Evolutionary conservation across 2,888 invertebrate species (phyloP).

Genomic region (Lycaena phlaeas): DNA sequence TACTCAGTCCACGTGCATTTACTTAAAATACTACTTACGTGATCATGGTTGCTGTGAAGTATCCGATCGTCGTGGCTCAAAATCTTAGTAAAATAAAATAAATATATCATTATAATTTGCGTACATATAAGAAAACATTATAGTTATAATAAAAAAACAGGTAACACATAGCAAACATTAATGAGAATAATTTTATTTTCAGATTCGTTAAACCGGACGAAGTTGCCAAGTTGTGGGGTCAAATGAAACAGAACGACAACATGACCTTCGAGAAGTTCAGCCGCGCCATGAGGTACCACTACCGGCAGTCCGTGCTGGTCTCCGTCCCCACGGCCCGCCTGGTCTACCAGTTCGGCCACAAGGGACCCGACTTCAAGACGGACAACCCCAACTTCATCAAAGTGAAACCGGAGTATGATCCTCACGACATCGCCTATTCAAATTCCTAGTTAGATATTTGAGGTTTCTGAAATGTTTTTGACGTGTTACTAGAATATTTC

Average conservation of each 20-base stretch:
- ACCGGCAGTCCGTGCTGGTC: conserved; percentile 81
- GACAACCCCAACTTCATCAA: conserved; percentile 71
- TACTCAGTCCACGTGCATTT: no score
- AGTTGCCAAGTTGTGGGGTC: conserved; percentile 90
- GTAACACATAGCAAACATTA: no score
- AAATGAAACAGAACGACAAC: conserved; percentile 85
- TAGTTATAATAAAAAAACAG: no score
- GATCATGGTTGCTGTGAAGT: no score
- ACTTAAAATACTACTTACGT: no score
- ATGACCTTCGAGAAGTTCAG: conserved; percentile 96
- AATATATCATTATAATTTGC: no score
- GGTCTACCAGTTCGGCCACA: conserved; percentile 87
- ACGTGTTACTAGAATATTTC: conserved; percentile 24
- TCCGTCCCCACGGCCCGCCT: conserved; percentile 83
- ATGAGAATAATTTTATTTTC: conserved; percentile 24
- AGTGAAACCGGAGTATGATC: conserved; percentile 52
- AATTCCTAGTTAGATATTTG: conserved; percentile 38
- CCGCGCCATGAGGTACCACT: conserved; percentile 91
- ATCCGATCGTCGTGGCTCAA: no score
- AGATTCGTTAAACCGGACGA: conserved; percentile 89
- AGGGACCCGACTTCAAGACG: conserved; percentile 84
- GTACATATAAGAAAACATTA: no score
- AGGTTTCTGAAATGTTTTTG: conserved; percentile 23
- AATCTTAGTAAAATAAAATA: no score
- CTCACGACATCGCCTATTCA: conserved; percentile 34